Evolutionary conservation across 2,888 invertebrate species (phyloP).

Genomic region (Tachina fera): DNA sequence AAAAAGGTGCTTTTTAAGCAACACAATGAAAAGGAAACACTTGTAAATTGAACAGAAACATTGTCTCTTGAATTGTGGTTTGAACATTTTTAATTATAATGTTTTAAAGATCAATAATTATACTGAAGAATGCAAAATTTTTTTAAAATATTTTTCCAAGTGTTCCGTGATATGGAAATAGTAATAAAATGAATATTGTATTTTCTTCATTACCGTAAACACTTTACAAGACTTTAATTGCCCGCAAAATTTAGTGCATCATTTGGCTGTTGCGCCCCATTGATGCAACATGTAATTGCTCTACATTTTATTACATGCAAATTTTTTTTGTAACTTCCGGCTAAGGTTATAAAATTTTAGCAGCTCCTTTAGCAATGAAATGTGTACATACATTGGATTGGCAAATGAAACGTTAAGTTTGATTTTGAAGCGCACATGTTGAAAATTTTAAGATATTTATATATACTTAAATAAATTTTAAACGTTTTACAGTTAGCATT

Average conservation of each 20-base stretch:
- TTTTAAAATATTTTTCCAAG: background rate
- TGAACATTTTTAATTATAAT: background rate
- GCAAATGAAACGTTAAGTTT: too few relatives aligned
- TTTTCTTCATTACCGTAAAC: constrained; percentile 2
- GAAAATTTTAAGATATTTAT: too few relatives aligned
- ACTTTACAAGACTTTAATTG: constrained; percentile 10
- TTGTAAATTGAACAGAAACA: constrained; percentile 17
- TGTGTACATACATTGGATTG: too few relatives aligned
- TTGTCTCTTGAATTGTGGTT: background rate
- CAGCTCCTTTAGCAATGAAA: too few relatives aligned
- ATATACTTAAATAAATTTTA: too few relatives aligned
- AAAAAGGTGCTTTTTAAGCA: background rate
- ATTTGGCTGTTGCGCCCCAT: constrained; percentile 5
- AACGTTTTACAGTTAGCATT: too few relatives aligned
- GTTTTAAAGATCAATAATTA: background rate
- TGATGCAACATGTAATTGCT: constrained; percentile 17
- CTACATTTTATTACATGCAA: background rate
- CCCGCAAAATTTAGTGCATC: background rate
- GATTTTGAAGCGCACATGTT: too few relatives aligned
- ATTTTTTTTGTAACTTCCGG: constrained; percentile 4
- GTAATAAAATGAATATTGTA: background rate
- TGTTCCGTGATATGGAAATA: background rate
- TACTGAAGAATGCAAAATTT: background rate
- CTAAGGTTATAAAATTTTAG: background rate
- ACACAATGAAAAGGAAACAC: constrained; percentile 4